A percentile compares a stretch with the other conserved stretches of the same genome.
phyloP scores from a whole-genome alignment of 2,113 vertebrate species.

The Chamaea fasciata region DNA sequence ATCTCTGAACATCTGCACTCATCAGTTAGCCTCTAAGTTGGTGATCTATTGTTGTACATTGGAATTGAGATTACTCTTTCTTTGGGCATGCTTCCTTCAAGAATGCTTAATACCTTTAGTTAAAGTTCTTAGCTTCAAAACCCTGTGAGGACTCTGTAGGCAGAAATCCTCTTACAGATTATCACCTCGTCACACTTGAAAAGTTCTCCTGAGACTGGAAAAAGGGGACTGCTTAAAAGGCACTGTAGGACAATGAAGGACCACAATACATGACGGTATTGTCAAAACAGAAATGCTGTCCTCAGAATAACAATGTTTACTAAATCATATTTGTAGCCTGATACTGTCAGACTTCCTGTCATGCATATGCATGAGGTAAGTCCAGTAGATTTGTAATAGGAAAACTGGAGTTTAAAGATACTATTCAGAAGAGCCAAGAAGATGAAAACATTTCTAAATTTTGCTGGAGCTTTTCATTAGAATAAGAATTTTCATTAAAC shows the following conservation, averaged over 20 bases:
- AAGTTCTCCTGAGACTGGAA: conserved; percentile 21
- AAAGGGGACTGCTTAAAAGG: neutral
- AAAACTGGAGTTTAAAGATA: neutral
- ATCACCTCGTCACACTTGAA: conserved; percentile 31
- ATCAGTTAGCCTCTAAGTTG: conserved; percentile 48
- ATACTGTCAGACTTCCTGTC: neutral
- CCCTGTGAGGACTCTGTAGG: neutral
- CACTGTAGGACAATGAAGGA: conserved; percentile 17
- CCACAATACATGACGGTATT: neutral
- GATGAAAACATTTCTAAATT: neutral
- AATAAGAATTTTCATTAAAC: neutral
- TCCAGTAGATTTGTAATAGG: neutral
- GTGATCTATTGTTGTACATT: conserved; percentile 38
- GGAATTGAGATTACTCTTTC: conserved; percentile 9
- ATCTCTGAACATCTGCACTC: conserved; percentile 54
- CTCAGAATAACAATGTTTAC: neutral
- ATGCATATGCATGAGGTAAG: neutral
- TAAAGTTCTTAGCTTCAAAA: conserved; percentile 46
- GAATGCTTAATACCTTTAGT: conserved; percentile 14
- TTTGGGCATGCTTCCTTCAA: conserved; percentile 15
- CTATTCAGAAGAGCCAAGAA: neutral
- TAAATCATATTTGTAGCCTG: neutral
- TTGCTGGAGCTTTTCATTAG: neutral
- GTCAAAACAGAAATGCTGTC: neutral
- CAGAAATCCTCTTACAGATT: conserved; percentile 56